These are phyloP conservation scores for Cricetomys ansorgei DNA, from an alignment of 2,113 vertebrate species.

Conservation along the genomic window DNA sequence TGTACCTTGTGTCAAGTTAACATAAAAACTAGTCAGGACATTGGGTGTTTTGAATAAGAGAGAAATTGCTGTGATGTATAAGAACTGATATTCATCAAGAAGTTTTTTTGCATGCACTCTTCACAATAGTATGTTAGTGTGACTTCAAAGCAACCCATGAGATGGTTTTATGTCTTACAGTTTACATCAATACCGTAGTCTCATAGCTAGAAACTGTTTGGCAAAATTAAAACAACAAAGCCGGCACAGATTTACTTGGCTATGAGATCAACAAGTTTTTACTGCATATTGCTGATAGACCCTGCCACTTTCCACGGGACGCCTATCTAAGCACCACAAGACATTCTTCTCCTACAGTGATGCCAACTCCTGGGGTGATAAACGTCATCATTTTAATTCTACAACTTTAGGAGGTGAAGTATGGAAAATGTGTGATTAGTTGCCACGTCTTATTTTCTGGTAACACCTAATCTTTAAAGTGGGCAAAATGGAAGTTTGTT, in stretches of 20 bases:
- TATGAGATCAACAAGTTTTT: slow-evolving; percentile 40
- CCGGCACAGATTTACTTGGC: neutral
- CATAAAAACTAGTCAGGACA: neutral
- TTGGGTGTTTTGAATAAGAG: slow-evolving; percentile 10
- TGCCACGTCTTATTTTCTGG: slow-evolving; percentile 28
- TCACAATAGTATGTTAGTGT: slow-evolving; percentile 7
- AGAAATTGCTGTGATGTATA: neutral
- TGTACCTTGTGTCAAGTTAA: neutral
- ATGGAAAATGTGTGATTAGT: slow-evolving; percentile 24
- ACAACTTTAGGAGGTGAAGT: slow-evolving; percentile 37
- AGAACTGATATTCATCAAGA: neutral
- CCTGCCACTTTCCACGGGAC: neutral
- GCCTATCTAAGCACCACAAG: neutral
- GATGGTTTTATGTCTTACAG: neutral
- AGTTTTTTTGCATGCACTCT: neutral
- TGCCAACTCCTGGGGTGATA: neutral
- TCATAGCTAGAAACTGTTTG: neutral
- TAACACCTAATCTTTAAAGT: slow-evolving; percentile 29
- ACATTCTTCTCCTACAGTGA: neutral
- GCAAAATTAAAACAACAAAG: neutral
- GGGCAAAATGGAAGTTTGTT: neutral
- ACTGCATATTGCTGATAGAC: neutral
- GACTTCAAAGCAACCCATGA: neutral
- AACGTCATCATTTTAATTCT: slow-evolving; percentile 2
- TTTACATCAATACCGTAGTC: slow-evolving; percentile 14